These are phyloP conservation scores for Globicephala melas DNA, from an alignment of 2,113 vertebrate genomes.

Conservation along the genomic window DNA sequence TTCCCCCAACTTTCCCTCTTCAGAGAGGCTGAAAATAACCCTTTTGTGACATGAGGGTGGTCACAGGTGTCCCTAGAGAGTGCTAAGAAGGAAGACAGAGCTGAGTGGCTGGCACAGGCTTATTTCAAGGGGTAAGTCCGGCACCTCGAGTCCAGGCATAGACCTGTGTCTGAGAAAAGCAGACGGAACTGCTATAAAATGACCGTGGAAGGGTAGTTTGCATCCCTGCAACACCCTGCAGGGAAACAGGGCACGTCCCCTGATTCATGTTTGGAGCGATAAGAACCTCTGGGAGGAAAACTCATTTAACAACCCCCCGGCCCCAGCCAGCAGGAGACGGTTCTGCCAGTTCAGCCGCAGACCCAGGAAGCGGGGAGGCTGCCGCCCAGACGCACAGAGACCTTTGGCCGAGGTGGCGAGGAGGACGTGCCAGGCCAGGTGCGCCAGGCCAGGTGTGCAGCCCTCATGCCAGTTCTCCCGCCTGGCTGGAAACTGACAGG, in stretches of 20 bases:
- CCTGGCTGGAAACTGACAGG: neutral
- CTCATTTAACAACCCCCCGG: accelerated
- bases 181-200: accelerated
- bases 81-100: accelerated
- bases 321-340: neutral
- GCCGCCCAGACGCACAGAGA: neutral
- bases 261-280: neutral
- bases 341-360: too few relatives aligned
- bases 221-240: neutral
- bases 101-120: neutral
- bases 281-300: neutral
- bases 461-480: neutral
- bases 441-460: neutral
- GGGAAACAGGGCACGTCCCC: neutral
- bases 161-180: accelerated
- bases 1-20: neutral
- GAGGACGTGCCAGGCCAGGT: neutral
- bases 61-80: too few relatives aligned
- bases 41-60: too few relatives aligned
- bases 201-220: neutral
- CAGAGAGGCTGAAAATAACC: neutral
- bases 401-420: accelerated
- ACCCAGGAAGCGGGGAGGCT: neutral
- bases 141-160: neutral
- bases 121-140: too few relatives aligned